Base-by-base conservation (phyloP, 1,140 invertebrate genomes). In the Dolichoris vasculosae region DNA sequence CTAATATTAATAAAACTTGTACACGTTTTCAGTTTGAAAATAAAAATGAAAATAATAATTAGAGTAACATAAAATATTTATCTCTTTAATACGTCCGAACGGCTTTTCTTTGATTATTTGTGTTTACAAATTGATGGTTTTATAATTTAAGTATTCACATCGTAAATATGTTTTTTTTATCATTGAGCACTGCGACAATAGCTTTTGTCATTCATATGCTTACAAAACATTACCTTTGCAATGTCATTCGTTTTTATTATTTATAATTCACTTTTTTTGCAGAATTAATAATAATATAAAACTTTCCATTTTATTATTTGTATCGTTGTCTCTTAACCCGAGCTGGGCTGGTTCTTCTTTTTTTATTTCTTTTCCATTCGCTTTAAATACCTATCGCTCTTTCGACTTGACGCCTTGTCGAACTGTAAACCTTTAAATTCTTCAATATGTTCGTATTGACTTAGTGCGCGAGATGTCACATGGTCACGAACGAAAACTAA, bases 331-430 rank as follows among this genome's bases (percentile, higher is more conserved):
- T 2, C 32, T 67, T 13, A 4, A 2, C 9, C 30, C 91, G 91
- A 88, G 88, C 90, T 86, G 87, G 86, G 88, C 86, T 90, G 90
- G 90, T 91, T 17, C 23, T 15, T 59, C n/a, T 59, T 17, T 38
- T 13, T 78, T 51, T 59, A 30, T 78, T 51, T 55, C 76, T 78
- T 32, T 59, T 15, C 26, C 73, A n/a, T 30, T 76, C 73, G 8
- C 9, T 46, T 11, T 43, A 0, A 8, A 13, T n/a, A 48, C 43
- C 46, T 51, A 48, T 76, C 73, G 73, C 30, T 48, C 73, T 4
- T 15, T 40, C 32, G 3, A 38, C 69, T 71, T 15, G 35, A 23
- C 6, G 92, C 90, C 91, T 77, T 13, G 46, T 3, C 30, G 1
- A 2, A n/a, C 69, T 0, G 20, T 11, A 26, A 40, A 43, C 69